Evolutionary conservation across 2,888 invertebrate genomes (phyloP).

Genomic region (Scelioninae gen. 2): DNA sequence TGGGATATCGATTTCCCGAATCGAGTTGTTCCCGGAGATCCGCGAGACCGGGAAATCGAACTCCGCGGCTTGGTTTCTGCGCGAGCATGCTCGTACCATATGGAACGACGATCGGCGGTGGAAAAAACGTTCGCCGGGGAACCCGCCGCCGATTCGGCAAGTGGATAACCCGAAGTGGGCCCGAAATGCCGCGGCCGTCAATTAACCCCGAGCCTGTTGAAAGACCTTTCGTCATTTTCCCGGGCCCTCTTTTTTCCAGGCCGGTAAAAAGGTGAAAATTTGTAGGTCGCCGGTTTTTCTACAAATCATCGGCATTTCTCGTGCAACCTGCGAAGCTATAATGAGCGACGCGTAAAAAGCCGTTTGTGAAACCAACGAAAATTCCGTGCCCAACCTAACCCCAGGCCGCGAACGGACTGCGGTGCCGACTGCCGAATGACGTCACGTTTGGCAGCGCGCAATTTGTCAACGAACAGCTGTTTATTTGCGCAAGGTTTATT

Average conservation of each 20-base stretch:
- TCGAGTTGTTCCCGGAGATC: too few relatives aligned
- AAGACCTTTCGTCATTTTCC: conserved; percentile 12
- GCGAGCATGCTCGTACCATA: too few relatives aligned
- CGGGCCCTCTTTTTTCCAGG: background rate
- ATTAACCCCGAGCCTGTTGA: conserved; percentile 5
- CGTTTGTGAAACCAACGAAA: conserved; percentile 35
- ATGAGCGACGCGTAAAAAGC: conserved; percentile 35
- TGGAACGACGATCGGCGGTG: too few relatives aligned
- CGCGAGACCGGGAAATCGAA: too few relatives aligned
- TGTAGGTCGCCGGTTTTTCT: conserved; percentile 37
- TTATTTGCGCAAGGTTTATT: conserved; percentile 37
- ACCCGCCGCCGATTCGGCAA: background rate
- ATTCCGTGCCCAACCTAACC: conserved; percentile 21
- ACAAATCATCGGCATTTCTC: conserved; percentile 35
- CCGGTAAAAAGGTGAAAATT: conserved; percentile 36
- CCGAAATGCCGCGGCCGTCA: background rate
- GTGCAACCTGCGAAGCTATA: conserved; percentile 39
- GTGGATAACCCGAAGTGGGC: background rate
- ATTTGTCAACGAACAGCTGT: conserved; percentile 14
- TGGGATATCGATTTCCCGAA: too few relatives aligned
- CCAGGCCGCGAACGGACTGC: too few relatives aligned
- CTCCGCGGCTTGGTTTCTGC: too few relatives aligned
- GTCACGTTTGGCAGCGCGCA: conserved; percentile 23
- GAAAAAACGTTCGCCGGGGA: too few relatives aligned
- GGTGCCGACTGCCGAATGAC: conserved; percentile 16